Evolutionary conservation across 2,888 invertebrate species (phyloP), one percentile per base, ranked within the genome.

Genomic region (Tachina lurida): DNA sequence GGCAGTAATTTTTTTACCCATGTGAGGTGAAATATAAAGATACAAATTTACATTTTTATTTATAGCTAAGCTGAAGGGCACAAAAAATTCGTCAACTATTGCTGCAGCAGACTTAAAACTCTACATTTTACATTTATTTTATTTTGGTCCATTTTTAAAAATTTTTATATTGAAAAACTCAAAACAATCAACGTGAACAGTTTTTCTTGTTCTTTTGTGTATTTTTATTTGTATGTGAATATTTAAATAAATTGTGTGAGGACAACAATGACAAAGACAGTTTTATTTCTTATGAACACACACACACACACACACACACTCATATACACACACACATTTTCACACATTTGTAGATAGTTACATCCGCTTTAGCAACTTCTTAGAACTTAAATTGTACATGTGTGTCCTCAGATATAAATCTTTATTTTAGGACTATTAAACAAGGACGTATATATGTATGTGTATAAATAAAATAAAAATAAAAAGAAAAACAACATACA

Each of bases 161-260:
- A 41, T 9, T 62, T 71, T 77, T 70, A 31, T 74, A 60, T 62
- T 76, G 79, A 77, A 62, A 60, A 75, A 68, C 39, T 80, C 54
- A 74, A 84, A 86, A 84, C 81, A 87, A 86, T 79, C 84, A 86
- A 62, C 76, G 74, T 65, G 78, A 79, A 84, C 58, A 87, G 67
- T 76, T 88, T 81, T 76, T 17, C 3, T 39, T 70, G 31, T 13
- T 60, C 17, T 4, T 47, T 63, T 41, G 12, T 54, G 17, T 17
- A 12, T n/a, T n/a, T n/a, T n/a, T 17, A 12, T 45, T 60, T 68
- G n/a, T 43, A 10, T 45, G 19, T 9, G 31, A 31, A 31, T 31
- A 31, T 31, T 31, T 5, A 31, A 31, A 31, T 31, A 31, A 9
- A 22, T 47, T n/a, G 41, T 49, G 47, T 63, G 12, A 62, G 56